Percentiles rank a stretch among this genome's conserved stretches.
Evolutionary conservation across 2,113 vertebrate genomes (phyloP).

Genomic region (Rhinolophus sinicus): DNA sequence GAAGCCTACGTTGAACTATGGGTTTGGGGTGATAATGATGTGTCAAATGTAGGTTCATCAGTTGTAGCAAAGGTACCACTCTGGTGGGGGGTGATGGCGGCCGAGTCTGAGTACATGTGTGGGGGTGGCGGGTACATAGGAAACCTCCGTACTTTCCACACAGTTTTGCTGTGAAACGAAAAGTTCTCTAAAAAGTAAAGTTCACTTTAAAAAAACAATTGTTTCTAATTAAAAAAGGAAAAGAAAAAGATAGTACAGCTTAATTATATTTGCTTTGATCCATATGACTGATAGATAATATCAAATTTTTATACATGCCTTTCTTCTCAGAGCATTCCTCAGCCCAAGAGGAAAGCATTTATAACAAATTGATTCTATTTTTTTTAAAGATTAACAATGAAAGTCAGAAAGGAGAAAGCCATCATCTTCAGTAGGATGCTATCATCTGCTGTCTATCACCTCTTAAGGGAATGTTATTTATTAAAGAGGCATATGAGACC

Average conservation of each 20-base stretch:
- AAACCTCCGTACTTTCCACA: neutral
- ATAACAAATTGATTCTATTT: neutral
- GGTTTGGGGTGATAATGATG: neutral
- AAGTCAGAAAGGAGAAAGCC: constrained; percentile 45
- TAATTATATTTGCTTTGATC: neutral
- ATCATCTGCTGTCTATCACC: neutral
- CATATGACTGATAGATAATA: neutral
- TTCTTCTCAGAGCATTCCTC: neutral
- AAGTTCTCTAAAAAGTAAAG: neutral
- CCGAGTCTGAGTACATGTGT: too few species aligned
- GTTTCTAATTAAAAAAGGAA: neutral
- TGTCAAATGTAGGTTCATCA: neutral
- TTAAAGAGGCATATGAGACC: constrained; percentile 17
- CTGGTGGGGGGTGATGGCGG: too few species aligned
- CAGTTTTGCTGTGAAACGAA: neutral
- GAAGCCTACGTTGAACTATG: neutral
- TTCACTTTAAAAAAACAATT: neutral
- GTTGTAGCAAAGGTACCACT: neutral
- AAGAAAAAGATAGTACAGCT: neutral
- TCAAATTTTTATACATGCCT: neutral
- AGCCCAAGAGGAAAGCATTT: neutral
- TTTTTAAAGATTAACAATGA: constrained; percentile 42
- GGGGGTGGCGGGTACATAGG: neutral
- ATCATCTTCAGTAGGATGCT: constrained; percentile 11
- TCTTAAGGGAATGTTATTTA: constrained; percentile 25